Conservation (phyloP, 30 jellyfish, hydroid and myxozoan species). For the Phacellophora camtschatica region DNA sequence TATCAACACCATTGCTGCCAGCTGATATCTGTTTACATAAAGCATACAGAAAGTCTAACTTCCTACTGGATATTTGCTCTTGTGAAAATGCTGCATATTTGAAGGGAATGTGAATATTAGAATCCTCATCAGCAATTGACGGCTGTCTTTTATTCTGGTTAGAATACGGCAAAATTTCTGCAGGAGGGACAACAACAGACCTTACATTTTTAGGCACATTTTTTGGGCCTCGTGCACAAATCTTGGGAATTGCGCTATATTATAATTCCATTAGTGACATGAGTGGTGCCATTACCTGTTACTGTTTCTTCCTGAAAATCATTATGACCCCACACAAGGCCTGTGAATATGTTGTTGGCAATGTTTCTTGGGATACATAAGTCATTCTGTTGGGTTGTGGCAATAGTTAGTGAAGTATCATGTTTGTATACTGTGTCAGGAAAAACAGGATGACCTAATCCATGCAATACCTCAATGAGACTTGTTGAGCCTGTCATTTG, state of each 20-base stretch:
- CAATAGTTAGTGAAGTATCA: conserved; percentile 27
- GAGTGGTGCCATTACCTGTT: conserved; percentile 47
- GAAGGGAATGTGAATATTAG: not conserved
- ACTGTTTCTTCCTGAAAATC: conserved; percentile 64
- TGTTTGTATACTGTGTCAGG: not conserved
- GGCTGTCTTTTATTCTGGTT: not conserved
- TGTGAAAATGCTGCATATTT: not conserved
- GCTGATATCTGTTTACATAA: not conserved
- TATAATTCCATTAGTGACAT: conserved; percentile 51
- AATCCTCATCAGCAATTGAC: not conserved
- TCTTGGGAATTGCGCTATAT: not conserved
- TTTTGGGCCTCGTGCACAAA: not conserved
- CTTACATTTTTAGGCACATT: not conserved
- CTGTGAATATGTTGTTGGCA: not conserved
- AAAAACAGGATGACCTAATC: conserved; percentile 40
- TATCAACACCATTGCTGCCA: not conserved
- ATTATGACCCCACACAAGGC: conserved; percentile 37
- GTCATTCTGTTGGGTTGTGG: not conserved
- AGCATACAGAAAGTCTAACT: not conserved
- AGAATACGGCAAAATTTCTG: conserved; percentile 2
- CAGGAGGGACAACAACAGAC: conserved; percentile 1
- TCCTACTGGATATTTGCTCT: not conserved
- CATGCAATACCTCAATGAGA: conserved; percentile 1
- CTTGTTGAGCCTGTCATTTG: conserved; percentile 32
- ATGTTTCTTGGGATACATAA: not conserved